Evolutionary conservation across 2,888 invertebrate genomes (phyloP).

Genomic region (Fissipunctia ypsillon): DNA sequence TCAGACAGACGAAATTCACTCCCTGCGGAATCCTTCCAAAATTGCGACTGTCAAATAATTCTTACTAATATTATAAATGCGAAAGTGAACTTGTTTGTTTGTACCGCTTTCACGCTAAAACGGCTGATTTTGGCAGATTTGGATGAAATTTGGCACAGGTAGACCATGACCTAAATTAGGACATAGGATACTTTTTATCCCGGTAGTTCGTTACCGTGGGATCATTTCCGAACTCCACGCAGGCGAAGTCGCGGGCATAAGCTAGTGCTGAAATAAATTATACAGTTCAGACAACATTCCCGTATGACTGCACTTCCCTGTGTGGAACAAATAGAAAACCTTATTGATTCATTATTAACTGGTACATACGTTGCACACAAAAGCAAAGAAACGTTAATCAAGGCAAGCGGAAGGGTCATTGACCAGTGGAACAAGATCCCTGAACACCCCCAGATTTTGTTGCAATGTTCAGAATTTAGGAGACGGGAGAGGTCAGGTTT

Average conservation of each 20-base stretch:
- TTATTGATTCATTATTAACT: conserved; percentile 78
- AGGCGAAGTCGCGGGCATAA: no score
- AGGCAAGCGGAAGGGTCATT: conserved; percentile 80
- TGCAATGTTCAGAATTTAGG: conserved; percentile 50
- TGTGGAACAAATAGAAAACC: conserved; percentile 64
- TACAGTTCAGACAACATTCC: conserved; percentile 50
- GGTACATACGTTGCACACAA: conserved; percentile 75
- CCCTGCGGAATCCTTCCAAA: background rate
- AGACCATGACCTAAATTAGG: no score
- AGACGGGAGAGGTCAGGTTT: conserved; percentile 67
- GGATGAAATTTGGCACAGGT: no score
- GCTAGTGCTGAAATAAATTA: conserved; percentile 55
- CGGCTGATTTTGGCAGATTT: no score
- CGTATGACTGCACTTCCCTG: conserved; percentile 58
- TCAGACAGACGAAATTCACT: background rate
- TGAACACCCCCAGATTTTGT: conserved; percentile 59
- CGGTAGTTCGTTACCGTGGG: no score
- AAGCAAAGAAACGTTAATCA: conserved; percentile 81
- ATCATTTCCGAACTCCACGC: no score
- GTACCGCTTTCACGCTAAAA: no score
- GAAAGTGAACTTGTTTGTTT: no score
- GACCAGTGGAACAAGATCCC: conserved; percentile 71
- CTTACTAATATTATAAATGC: no score
- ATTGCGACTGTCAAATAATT: conserved; percentile 22
- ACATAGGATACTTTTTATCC: no score